Evolutionary conservation across 2,113 vertebrate species (phyloP).

Genomic region (Scomber colias): DNA sequence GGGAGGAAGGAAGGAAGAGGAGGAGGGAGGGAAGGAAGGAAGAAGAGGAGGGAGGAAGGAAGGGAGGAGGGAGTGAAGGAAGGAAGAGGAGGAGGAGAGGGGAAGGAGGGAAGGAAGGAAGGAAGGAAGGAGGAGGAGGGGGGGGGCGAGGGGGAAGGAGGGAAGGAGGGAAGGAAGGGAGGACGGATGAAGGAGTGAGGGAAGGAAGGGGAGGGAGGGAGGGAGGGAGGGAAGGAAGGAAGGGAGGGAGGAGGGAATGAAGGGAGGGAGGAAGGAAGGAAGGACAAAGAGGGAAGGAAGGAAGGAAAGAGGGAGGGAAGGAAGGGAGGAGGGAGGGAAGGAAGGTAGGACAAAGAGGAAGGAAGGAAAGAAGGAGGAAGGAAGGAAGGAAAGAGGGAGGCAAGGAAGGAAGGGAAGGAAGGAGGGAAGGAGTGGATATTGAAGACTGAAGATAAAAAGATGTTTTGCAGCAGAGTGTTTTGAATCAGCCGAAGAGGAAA

Average conservation of each 20-base stretch:
- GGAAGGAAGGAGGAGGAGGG: neutral
- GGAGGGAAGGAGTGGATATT: neutral
- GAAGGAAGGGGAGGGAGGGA: neutral
- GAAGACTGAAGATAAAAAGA: neutral
- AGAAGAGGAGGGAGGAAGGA: too few species aligned
- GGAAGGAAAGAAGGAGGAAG: too few species aligned
- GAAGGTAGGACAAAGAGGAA: too few species aligned
- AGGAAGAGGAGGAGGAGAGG: neutral
- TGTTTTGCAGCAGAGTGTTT: constrained; percentile 16
- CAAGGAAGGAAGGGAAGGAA: too few species aligned
- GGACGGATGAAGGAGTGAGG: too few species aligned
- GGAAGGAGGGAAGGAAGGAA: too few species aligned
- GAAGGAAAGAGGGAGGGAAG: neutral
- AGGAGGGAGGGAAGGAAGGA: neutral
- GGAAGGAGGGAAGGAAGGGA: too few species aligned
- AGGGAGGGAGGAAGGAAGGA: neutral
- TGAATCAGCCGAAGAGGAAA: constrained; percentile 43
- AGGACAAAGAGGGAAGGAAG: neutral
- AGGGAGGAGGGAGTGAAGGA: too few species aligned
- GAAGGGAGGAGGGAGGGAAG: neutral
- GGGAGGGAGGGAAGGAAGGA: neutral
- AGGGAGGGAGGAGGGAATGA: too few species aligned
- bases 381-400: too few species aligned
- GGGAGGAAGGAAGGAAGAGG: neutral
- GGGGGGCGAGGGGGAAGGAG: too few species aligned